Conservation (phyloP, 1,140 invertebrate species). For the Ceratosolen solmsi region DNA sequence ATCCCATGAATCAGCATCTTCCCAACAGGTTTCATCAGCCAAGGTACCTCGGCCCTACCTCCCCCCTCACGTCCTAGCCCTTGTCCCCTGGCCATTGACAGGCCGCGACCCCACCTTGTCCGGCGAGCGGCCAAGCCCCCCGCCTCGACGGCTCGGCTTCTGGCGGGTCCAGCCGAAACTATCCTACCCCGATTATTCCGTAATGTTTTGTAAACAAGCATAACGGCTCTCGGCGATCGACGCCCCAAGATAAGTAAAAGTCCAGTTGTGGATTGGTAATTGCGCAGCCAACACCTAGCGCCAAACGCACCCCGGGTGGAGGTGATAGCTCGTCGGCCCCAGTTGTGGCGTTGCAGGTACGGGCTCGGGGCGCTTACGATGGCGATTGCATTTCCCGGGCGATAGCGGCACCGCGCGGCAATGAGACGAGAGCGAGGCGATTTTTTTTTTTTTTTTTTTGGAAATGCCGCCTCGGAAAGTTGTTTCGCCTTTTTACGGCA, state of each 20-base stretch:
- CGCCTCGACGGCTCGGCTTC: background rate
- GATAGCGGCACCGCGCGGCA: no score
- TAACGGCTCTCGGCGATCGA: slow-evolving; percentile 40
- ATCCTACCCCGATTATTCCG: slow-evolving; percentile 48
- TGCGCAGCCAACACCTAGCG: slow-evolving; percentile 2
- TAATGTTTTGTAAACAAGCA: slow-evolving; percentile 65
- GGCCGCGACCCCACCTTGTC: no score
- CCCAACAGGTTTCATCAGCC: background rate
- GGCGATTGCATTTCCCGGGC: no score
- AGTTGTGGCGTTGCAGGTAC: no score
- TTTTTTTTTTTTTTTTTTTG: no score
- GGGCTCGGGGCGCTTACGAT: no score
- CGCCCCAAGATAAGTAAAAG: slow-evolving; percentile 49
- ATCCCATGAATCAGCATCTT: slow-evolving; percentile 1
- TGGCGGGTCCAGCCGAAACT: no score
- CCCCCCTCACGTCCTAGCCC: background rate
- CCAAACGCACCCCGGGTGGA: no score
- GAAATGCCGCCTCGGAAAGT: background rate
- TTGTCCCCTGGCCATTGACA: no score
- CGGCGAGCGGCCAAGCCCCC: no score
- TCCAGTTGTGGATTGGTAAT: slow-evolving; percentile 13
- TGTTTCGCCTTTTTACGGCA: background rate
- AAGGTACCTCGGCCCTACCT: background rate
- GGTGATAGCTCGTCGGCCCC: no score
- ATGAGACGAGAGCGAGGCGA: no score